These are phyloP conservation scores for Streptopelia turtur DNA, from an alignment of 2,797 vertebrate species.

Conservation along the genomic window DNA sequence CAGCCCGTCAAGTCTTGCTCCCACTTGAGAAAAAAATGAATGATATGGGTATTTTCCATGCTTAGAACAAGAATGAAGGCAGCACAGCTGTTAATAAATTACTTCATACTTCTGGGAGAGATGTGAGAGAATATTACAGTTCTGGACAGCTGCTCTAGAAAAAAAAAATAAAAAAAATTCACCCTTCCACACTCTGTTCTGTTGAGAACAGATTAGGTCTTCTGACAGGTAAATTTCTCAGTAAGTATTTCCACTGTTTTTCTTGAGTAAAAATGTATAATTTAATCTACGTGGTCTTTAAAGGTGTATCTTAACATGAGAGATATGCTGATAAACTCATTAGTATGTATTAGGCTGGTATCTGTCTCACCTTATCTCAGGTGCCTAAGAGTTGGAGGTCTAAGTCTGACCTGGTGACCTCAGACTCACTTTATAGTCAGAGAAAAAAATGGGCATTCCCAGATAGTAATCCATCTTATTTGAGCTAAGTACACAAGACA, in stretches of 20 bases:
- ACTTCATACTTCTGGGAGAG: not conserved
- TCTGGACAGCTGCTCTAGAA: not conserved
- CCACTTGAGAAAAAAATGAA: not conserved
- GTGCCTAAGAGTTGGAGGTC: constrained; percentile 37
- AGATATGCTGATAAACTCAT: not conserved
- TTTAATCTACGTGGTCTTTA: not conserved
- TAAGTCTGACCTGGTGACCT: constrained; percentile 48
- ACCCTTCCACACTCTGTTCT: not conserved
- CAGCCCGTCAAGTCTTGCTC: not conserved
- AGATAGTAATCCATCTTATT: constrained; percentile 58
- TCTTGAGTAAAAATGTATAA: not conserved
- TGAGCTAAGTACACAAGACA: constrained; percentile 57
- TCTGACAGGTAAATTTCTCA: not conserved
- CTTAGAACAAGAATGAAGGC: not conserved
- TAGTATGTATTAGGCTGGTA: not conserved
- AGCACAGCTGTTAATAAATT: not conserved
- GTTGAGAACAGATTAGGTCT: not conserved
- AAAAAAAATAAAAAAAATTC: not conserved
- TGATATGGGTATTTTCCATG: not conserved
- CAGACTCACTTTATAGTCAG: constrained; percentile 33
- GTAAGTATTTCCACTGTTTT: not conserved
- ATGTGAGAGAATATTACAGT: not conserved
- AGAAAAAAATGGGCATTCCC: constrained; percentile 39
- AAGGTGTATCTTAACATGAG: not conserved
- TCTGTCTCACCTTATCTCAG: constrained; percentile 52